These are phyloP conservation scores for Piaya cayana DNA, from an alignment of 2,113 vertebrate genomes.

Conservation along the genomic window DNA sequence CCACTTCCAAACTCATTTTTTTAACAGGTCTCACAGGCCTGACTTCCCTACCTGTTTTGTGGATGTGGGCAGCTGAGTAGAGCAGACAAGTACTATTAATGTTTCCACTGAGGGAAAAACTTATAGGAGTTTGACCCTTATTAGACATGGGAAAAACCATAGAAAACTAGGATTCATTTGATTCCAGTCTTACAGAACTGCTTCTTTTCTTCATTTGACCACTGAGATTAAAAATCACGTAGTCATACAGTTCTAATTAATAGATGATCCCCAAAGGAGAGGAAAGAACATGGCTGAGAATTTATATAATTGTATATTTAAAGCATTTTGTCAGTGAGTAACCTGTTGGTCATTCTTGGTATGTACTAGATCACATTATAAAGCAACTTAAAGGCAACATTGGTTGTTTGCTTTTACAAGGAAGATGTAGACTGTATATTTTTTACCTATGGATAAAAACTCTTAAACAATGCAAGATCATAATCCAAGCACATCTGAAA, in stretches of 20 bases:
- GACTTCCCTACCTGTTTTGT: conserved; percentile 29
- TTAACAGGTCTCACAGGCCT: neutral
- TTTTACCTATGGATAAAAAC: neutral
- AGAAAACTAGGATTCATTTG: conserved; percentile 41
- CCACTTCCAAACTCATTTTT: neutral
- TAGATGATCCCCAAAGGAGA: conserved; percentile 26
- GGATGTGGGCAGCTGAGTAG: conserved; percentile 28
- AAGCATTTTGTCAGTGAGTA: neutral
- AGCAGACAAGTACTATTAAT: conserved; percentile 60
- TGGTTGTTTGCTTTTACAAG: neutral
- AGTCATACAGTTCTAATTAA: conserved; percentile 51
- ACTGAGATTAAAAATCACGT: conserved; percentile 59
- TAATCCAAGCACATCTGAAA: neutral
- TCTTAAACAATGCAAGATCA: neutral
- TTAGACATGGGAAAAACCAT: conserved; percentile 30
- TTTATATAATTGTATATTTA: conserved; percentile 29
- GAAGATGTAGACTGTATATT: neutral
- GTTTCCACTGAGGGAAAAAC: conserved; percentile 8
- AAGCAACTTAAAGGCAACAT: neutral
- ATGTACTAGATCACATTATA: neutral
- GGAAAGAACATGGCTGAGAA: neutral
- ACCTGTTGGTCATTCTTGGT: neutral
- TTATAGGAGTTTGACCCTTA: conserved; percentile 52
- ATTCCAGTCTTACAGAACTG: conserved; percentile 10
- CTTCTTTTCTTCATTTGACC: conserved; percentile 47